Conservation (phyloP, 2,113 vertebrate genomes). For the Excalfactoria chinensis region DNA sequence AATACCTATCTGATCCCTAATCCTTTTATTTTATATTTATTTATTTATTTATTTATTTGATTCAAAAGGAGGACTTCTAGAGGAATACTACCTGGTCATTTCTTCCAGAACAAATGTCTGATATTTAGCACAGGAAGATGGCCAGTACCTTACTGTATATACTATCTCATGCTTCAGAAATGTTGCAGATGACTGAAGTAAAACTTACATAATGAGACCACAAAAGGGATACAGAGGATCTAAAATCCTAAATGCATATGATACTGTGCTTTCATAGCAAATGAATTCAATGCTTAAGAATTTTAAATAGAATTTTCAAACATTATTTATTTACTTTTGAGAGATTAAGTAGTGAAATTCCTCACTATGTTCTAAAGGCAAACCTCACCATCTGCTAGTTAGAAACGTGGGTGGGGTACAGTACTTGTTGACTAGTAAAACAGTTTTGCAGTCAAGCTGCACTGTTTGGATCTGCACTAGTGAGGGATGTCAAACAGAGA, state of each 20-base stretch:
- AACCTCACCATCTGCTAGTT: slow-evolving; percentile 37
- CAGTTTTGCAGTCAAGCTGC: neutral
- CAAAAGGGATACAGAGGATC: neutral
- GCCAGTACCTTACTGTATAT: neutral
- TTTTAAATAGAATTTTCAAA: slow-evolving; percentile 13
- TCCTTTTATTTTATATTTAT: too few species aligned
- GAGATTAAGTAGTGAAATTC: slow-evolving; percentile 11
- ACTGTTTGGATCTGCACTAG: neutral
- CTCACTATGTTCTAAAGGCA: neutral
- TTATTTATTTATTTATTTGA: neutral
- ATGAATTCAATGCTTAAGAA: neutral
- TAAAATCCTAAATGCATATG: neutral
- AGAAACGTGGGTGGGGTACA: neutral
- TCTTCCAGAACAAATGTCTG: neutral
- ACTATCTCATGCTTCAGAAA: neutral
- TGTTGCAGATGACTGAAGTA: neutral
- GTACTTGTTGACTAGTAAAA: slow-evolving; percentile 32
- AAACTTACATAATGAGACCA: neutral
- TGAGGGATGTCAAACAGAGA: slow-evolving; percentile 19
- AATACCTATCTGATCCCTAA: neutral
- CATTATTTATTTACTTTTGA: slow-evolving; percentile 42
- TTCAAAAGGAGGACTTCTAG: neutral
- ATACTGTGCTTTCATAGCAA: neutral
- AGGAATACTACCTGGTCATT: neutral
- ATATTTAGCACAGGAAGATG: neutral